Base-by-base conservation (phyloP, 2,113 vertebrate genomes). In the Rynchops niger region DNA sequence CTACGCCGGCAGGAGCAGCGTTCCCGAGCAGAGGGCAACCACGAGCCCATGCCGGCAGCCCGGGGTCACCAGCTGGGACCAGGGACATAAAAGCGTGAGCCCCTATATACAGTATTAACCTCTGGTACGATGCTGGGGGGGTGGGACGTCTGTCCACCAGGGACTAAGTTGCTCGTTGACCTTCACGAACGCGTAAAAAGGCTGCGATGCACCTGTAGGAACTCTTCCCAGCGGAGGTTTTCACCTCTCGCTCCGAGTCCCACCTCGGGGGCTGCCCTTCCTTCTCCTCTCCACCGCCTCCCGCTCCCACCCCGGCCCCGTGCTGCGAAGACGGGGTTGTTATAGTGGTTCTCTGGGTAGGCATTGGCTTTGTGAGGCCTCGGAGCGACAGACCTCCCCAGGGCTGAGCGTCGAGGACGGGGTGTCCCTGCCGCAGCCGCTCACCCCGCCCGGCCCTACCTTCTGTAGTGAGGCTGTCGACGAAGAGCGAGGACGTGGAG, bases 391-490 rank as follows among this genome's bases (percentile, higher is more conserved):
- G 52, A 21, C 1, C 15, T 62, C 61, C 5, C 42, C 69, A 18
- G 40, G 73, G 74, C 12, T 2, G 5, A 16, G 40, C 2, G 5
- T 12, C 1, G 12, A 43, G 55, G 56, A 29, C 1, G 58, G 47
- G 42, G 53, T 10, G 32, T 47, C 65, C 30, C 71, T 11, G 23
- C 17, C n/a, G 2, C 14, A 36, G 53, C 10, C 3, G 12, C 27
- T 19, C 43, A 4, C 36, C 47, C n/a, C 38, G 4, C 16, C n/a
- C 12, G 45, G 34, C 71, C 69, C 53, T 97, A 99, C 99, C 99
- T 98, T 99, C 98, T 0, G 99, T 99, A 36, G 99, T 98, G 36
- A 98, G 97, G 67, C 97, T 98, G 58, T 97, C 97, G 0, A 97
- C 11, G 73, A 93, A 86, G 61, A 96, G 79, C 3, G 98, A 97